Evolutionary conservation across 2,797 vertebrate genomes (phyloP).

Genomic region (Ibycter americanus): DNA sequence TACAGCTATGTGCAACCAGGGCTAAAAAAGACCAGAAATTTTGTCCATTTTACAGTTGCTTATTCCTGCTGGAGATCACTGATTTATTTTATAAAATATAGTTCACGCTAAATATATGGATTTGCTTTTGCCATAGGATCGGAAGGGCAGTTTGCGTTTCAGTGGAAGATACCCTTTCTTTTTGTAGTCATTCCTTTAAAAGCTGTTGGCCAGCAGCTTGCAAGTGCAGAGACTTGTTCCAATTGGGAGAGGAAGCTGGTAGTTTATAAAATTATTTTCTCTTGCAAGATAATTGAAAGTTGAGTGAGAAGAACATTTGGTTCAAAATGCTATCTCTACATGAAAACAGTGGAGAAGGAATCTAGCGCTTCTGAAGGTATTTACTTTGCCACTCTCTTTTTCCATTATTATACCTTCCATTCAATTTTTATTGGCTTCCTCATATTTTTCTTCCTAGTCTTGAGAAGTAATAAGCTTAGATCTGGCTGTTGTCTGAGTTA

Average conservation of each 20-base stretch:
- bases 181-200: neutral
- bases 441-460: neutral
- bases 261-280: conserved; percentile 15
- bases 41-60: neutral
- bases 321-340: neutral
- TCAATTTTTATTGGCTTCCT: neutral
- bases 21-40: neutral
- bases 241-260: neutral
- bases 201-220: neutral
- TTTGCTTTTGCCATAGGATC: neutral
- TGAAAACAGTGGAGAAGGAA: neutral
- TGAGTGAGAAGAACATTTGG: neutral
- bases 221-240: neutral
- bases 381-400: neutral
- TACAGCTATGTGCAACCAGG: neutral
- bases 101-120: neutral
- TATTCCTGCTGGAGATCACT: neutral
- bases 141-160: neutral
- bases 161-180: neutral
- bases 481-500: neutral
- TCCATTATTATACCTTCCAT: neutral
- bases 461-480: neutral
- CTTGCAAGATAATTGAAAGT: conserved; percentile 2
- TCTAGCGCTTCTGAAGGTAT: neutral
- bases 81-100: neutral